Conservation (phyloP, 2,888 invertebrate species). For the Theristus sp. region DNA sequence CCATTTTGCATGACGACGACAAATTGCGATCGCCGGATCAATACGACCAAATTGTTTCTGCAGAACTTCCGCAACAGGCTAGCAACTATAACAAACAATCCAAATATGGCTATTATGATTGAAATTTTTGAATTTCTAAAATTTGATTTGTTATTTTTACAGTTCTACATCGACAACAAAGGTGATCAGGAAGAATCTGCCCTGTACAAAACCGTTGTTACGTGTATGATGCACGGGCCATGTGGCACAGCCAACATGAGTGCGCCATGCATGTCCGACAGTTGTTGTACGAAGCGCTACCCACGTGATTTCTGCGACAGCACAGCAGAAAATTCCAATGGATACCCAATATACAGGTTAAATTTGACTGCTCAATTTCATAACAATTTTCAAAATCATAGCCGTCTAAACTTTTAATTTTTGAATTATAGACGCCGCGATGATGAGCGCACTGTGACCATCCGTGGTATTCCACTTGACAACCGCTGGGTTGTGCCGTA, state of each 20-base stretch:
- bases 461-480: not conserved
- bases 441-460: too few species aligned
- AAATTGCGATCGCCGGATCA: not conserved
- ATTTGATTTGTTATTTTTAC: too few species aligned
- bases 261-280: slow-evolving; percentile 13
- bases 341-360: not conserved
- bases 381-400: not conserved
- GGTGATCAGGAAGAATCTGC: not conserved
- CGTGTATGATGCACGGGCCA: slow-evolving; percentile 18
- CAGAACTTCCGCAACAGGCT: not conserved
- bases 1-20: not conserved
- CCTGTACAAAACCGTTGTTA: not conserved
- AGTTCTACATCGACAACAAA: not conserved
- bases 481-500: not conserved
- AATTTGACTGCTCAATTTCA: too few species aligned
- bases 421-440: not conserved
- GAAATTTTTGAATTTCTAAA: too few species aligned
- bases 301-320: slow-evolving; percentile 13
- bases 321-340: not conserved
- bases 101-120: too few species aligned
- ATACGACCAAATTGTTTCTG: not conserved
- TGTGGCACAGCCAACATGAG: slow-evolving; percentile 12
- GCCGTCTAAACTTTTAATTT: not conserved
- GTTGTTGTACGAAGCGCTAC: slow-evolving; percentile 13
- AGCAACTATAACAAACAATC: too few species aligned